Percentiles rank a stretch among this genome's conserved stretches.
Conservation (phyloP, 2,888 invertebrate species). For the Microdon myrmicae region DNA sequence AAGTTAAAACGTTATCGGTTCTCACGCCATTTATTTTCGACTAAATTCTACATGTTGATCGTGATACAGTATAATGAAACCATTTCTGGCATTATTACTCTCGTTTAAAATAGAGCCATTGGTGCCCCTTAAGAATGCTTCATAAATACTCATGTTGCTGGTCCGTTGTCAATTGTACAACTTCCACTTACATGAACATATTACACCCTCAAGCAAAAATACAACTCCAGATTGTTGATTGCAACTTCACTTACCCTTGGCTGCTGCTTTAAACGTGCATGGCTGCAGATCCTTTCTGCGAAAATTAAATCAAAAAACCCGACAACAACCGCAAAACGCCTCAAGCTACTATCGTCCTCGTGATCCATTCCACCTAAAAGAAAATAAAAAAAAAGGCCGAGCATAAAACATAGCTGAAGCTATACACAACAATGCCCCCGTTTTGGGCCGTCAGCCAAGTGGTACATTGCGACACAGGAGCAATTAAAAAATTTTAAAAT, state of each 20-base stretch:
- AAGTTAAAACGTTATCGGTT: no score
- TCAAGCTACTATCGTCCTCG: constrained; percentile 33
- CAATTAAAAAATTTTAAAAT: constrained; percentile 48
- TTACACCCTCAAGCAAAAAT: constrained; percentile 16
- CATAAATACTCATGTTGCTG: neutral
- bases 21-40: no score
- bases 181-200: constrained; percentile 4
- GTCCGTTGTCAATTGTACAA: neutral
- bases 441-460: constrained; percentile 18
- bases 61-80: constrained; percentile 2
- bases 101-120: constrained; percentile 11
- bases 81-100: constrained; percentile 3
- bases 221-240: constrained; percentile 6
- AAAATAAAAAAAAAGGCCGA: constrained; percentile 7
- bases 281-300: constrained; percentile 33
- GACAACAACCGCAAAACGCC: constrained; percentile 39
- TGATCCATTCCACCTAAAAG: constrained; percentile 21
- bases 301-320: constrained; percentile 50
- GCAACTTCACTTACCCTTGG: constrained; percentile 14
- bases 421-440: constrained; percentile 48
- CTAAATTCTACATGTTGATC: no score
- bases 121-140: neutral
- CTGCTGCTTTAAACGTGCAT: constrained; percentile 12
- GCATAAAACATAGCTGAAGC: no score
- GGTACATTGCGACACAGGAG: constrained; percentile 32